phyloP scores from a whole-genome alignment of 2,797 vertebrate species.

The Propithecus perrieri region DNA sequence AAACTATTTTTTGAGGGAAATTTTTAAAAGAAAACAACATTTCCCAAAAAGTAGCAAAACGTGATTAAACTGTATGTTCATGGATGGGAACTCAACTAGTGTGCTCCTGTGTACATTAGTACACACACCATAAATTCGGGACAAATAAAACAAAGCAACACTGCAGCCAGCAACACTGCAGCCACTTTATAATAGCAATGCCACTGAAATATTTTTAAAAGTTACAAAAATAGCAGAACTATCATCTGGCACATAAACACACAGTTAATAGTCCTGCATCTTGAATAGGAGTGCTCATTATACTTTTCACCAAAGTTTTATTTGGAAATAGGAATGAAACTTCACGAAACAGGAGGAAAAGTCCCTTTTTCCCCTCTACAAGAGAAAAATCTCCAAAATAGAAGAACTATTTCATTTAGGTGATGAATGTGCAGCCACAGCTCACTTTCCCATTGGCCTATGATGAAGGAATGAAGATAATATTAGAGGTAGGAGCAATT shows the following conservation, averaged over 20 bases:
- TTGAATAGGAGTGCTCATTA: not conserved
- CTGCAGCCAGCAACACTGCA: not conserved
- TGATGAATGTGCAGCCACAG: not conserved
- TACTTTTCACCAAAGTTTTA: slow-evolving; percentile 9
- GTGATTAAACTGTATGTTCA: not conserved
- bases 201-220: not conserved
- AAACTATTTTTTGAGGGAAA: not conserved
- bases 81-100: not conserved
- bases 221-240: not conserved
- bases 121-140: not conserved
- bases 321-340: not conserved
- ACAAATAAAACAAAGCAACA: not conserved
- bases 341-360: not conserved
- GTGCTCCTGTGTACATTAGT: not conserved
- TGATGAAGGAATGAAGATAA: not conserved
- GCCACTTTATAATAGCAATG: not conserved
- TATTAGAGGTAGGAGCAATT: not conserved
- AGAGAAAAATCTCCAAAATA: not conserved
- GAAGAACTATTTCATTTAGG: not conserved
- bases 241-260: not conserved
- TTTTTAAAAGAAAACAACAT: not conserved
- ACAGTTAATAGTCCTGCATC: not conserved
- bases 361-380: not conserved
- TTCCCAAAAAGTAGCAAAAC: slow-evolving; percentile 6
- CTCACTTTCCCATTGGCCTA: not conserved